These are phyloP conservation scores for Pogoniulus pusillus DNA, from an alignment of 2,797 vertebrate species.

Conservation along the genomic window DNA sequence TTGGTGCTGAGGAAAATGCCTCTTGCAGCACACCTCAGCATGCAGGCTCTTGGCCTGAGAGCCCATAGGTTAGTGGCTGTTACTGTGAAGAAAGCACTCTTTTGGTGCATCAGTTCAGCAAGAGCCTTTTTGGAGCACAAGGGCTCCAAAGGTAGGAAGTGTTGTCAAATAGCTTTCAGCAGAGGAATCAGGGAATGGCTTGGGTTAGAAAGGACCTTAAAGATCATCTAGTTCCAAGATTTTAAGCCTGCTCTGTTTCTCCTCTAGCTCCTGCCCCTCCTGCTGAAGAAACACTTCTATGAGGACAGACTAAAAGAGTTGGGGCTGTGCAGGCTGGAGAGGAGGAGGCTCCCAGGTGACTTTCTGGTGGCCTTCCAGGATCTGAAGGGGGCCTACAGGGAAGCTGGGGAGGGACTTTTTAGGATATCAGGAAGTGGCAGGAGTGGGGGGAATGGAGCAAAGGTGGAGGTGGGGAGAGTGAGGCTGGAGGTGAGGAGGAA, in stretches of 20 bases:
- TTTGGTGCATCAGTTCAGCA: neutral
- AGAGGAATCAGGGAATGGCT: neutral
- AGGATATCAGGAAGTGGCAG: no score
- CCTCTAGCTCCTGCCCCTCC: neutral
- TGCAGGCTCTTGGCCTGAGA: neutral
- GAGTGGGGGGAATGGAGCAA: no score
- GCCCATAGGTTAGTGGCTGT: neutral
- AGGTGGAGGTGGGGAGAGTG: no score
- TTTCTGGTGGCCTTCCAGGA: no score
- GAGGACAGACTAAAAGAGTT: no score
- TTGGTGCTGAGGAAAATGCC: neutral
- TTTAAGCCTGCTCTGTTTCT: neutral
- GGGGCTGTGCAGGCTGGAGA: no score
- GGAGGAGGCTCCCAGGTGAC: no score
- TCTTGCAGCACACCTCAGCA: neutral
- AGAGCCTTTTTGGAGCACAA: neutral
- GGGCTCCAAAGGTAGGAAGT: neutral
- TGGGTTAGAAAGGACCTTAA: no score
- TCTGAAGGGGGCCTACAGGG: no score
- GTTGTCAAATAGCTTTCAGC: neutral
- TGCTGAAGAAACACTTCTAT: neutral
- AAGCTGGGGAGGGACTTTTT: no score
- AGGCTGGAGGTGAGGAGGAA: no score
- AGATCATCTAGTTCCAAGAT: no score
- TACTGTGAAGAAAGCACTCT: neutral